These are phyloP conservation scores for Pangasius larnaudii DNA, from an alignment of 2,797 vertebrate genomes.

Conservation along the genomic window DNA sequence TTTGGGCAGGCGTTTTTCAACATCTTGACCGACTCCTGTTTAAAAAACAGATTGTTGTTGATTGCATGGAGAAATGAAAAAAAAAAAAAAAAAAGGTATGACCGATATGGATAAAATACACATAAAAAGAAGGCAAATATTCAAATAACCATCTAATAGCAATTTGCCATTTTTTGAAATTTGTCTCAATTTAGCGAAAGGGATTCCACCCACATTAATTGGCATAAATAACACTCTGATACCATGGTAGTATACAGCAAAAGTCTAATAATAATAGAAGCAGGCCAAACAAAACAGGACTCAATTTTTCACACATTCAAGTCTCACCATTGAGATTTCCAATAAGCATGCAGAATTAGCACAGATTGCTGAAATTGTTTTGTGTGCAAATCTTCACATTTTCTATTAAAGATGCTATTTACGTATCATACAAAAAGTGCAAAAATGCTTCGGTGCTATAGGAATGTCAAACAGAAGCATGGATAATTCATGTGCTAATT, in stretches of 20 bases:
- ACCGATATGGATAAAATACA: background rate
- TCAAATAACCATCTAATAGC: background rate
- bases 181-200: background rate
- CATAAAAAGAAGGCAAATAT: background rate
- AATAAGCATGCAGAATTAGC: background rate
- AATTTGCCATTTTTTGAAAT: background rate
- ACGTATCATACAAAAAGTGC: background rate
- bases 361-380: background rate
- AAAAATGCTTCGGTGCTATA: background rate
- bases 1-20: background rate
- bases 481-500: background rate
- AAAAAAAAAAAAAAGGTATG: background rate
- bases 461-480: background rate
- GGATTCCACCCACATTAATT: background rate
- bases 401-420: background rate
- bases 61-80: background rate
- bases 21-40: background rate
- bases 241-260: background rate
- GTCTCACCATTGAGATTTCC: background rate
- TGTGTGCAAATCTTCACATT: background rate
- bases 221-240: background rate
- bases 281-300: background rate
- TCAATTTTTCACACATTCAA: background rate
- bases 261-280: constrained; percentile 4
- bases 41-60: background rate